Base-by-base conservation (phyloP, 2,797 vertebrate genomes). In the Helarctos malayanus region DNA sequence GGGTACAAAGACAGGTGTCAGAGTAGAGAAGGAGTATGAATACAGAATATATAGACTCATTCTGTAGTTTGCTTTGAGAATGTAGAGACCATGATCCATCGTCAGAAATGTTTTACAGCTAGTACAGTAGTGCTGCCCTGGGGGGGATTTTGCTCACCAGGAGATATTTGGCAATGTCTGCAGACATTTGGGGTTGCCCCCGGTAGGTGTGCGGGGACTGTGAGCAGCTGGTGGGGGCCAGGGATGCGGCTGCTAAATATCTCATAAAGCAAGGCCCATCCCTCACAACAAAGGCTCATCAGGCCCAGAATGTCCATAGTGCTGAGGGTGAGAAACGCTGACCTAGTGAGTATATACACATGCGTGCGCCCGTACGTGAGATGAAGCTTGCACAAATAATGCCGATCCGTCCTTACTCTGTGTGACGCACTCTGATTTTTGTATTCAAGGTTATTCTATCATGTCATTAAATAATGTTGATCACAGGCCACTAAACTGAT, bases 281-380 rank as follows among this genome's bases (percentile, higher is more conserved):
- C 9, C 52, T 69, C 35, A 13, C 1, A 21, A 23, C n/a, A 54
- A 80, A 78, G 69, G 54, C 56, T 69, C 35, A 21, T 12, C 38
- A 65, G 27, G 21, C 49, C 23, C n/a, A 79, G 69, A 47, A 54
- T 18, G 38, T 56, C 38, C 18, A 0, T 5, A 45, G 18, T 69
- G 75, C 41, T 41, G 29, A 21, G 21, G 41, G 4, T 61, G 23
- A 68, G 69, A 76, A 71, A 16, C n/a, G 23, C 27, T 25, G 41
- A 79, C 12, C 11, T 14, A 3, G 10, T 4, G 9, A 12, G 0
- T 1, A 14, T 9, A 29, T 12, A 52, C 14, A 9, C 12, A 1
- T 19, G 29, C 0, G 0, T 19, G 5, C 16, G 29, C 13, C 21
- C 3, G 0, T 4, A 78, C 12, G 25, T 15, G 29, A 65, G 86